Base-by-base conservation (phyloP, 2,888 invertebrate species). In the Scaptomyza flava region DNA sequence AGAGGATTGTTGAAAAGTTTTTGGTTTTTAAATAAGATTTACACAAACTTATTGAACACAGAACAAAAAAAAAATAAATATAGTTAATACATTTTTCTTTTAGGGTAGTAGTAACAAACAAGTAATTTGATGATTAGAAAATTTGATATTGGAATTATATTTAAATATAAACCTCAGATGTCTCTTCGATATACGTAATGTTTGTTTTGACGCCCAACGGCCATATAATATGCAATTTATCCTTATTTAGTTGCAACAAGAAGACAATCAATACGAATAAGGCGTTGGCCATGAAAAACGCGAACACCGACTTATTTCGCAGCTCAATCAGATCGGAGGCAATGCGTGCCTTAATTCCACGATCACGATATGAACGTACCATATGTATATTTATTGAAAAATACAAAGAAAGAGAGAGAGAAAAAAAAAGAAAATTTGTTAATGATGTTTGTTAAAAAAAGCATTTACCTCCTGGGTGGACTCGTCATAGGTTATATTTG, bases 211-310 rank as follows among this genome's bases (percentile, higher is more conserved):
- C 96, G 92, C 97, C 97, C 92, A 98, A 95, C 92, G 98, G 98
- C 98, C 98, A 98, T 94, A 97, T 95, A 93, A 98, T 96, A 94
- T 98, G 98, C 93, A 99, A 95, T 93, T 97, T 97, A 94, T 98
- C 98, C 95, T 98, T 98, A 94, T 99, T 98, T 93, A 99, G 95
- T 95, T 99, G 99, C 93, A 99, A 96, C 93, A 99, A 96, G 94
- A 99, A 98, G 92, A 99, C 98, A 93, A 98, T 97, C 94, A 99
- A 96, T 93, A 99, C 98, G 95, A 99, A 99, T 92, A 99, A 95
- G 93, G 98, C 97, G 95, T 99, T 99, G 95, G 99, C 96, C 98
- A 99, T 99, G 94, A 99, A 96, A 95, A 99, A 98, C 92, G 97
- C 97, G 93, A 98, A 98, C 91, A 98, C 98, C 91, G 97, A 97